Conservation (phyloP, 2,113 vertebrate genomes). For the Crocuta crocuta region DNA sequence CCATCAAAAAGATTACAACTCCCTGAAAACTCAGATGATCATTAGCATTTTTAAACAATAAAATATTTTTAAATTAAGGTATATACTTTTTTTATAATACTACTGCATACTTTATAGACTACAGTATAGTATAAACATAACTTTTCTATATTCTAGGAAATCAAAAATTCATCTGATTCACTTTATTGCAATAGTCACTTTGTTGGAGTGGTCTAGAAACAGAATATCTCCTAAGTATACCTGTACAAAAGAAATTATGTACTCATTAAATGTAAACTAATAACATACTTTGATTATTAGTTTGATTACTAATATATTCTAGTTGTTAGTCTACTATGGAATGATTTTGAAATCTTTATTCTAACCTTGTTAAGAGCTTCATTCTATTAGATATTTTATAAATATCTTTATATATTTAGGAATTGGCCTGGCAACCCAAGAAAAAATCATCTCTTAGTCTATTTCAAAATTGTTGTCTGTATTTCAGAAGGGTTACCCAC, state of each 20-base stretch:
- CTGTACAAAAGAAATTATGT: not conserved
- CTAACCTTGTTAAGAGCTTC: not conserved
- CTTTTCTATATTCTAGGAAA: not conserved
- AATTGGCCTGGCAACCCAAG: not conserved
- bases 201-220: not conserved
- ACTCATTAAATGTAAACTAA: not conserved
- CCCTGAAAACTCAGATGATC: not conserved
- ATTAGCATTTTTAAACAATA: not conserved
- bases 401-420: not conserved
- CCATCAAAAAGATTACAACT: not conserved
- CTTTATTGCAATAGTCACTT: not conserved
- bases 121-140: not conserved
- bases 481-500: not conserved
- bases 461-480: conserved; percentile 21
- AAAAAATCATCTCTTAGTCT: not conserved
- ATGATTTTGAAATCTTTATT: not conserved
- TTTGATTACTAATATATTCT: not conserved
- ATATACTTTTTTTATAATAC: not conserved
- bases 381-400: not conserved
- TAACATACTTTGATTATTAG: not conserved
- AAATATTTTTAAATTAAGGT: not conserved
- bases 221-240: not conserved
- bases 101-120: not conserved
- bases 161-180: not conserved
- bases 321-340: not conserved